phyloP scores from a whole-genome alignment of 2,888 invertebrate species.

The Rambutsinella grinnellia region DNA sequence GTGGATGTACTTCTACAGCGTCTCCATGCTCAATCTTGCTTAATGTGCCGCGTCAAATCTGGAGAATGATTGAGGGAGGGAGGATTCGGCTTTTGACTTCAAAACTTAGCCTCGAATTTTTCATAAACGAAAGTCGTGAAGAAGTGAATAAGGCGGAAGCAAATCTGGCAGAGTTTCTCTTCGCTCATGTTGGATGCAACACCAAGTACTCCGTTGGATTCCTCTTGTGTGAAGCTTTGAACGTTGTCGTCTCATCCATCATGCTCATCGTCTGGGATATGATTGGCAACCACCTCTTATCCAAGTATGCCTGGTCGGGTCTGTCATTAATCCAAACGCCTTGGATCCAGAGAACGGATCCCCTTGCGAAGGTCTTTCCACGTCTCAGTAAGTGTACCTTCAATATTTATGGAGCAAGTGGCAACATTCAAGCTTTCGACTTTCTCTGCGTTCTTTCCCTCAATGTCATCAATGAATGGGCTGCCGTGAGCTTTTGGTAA shows the following conservation, averaged over 20 bases:
- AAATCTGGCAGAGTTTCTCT: conserved; percentile 9
- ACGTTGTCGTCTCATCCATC: not conserved
- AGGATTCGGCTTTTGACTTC: not conserved
- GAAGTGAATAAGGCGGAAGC: conserved; percentile 1
- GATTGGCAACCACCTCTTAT: conserved; percentile 18
- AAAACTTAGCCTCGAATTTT: not conserved
- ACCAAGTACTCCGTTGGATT: conserved; percentile 7
- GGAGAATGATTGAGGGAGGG: conserved; percentile 21
- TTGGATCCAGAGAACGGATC: conserved; percentile 1
- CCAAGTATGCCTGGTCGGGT: conserved; percentile 1
- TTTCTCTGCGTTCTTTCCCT: conserved; percentile 66
- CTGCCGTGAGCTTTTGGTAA: conserved; percentile 63
- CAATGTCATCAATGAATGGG: conserved; percentile 67
- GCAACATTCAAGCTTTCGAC: conserved; percentile 22
- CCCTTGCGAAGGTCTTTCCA: conserved; percentile 17
- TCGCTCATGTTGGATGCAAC: conserved; percentile 14
- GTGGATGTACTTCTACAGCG: conserved; percentile 35
- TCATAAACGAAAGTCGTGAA: not conserved
- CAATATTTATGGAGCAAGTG: conserved; percentile 29
- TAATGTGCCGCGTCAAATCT: conserved; percentile 13
- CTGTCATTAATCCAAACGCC: not conserved
- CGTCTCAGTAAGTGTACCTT: conserved; percentile 21
- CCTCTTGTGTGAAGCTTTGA: conserved; percentile 16
- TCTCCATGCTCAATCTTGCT: conserved; percentile 13
- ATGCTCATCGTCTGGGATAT: conserved; percentile 14